These are phyloP conservation scores for Caiman crocodilus DNA, from an alignment of 2,797 vertebrate species.

Conservation along the genomic window DNA sequence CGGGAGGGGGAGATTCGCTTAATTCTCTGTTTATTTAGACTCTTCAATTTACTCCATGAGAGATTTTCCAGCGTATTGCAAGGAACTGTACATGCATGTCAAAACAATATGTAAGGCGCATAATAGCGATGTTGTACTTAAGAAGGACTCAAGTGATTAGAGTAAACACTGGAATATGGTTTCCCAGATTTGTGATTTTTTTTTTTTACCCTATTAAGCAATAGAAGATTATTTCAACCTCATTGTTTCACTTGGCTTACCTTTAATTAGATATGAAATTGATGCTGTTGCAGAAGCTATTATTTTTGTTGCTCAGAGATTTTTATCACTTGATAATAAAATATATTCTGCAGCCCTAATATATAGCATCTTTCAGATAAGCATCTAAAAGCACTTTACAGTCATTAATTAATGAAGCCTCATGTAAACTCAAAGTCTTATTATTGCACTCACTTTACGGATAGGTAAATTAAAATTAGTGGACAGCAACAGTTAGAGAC, in stretches of 20 bases:
- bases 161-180: not conserved
- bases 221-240: not conserved
- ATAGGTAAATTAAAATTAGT: not conserved
- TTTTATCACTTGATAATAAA: not conserved
- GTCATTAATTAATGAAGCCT: not conserved
- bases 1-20: not conserved
- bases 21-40: conserved; percentile 20
- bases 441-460: not conserved
- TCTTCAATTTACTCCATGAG: not conserved
- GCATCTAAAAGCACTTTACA: not conserved
- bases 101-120: not conserved
- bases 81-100: not conserved
- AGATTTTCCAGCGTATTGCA: not conserved
- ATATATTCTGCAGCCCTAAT: not conserved
- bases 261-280: not conserved
- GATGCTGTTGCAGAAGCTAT: not conserved
- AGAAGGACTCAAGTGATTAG: not conserved
- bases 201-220: not conserved
- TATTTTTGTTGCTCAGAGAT: not conserved
- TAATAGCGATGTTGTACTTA: not conserved
- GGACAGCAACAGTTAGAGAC: not conserved
- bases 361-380: not conserved
- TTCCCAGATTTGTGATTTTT: not conserved
- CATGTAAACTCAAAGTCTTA: fast-evolving
- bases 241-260: not conserved